Percentiles rank a stretch among this genome's conserved stretches.
These are phyloP conservation scores for Acronicta aceris DNA, from an alignment of 2,888 invertebrate species.

Conservation along the genomic window DNA sequence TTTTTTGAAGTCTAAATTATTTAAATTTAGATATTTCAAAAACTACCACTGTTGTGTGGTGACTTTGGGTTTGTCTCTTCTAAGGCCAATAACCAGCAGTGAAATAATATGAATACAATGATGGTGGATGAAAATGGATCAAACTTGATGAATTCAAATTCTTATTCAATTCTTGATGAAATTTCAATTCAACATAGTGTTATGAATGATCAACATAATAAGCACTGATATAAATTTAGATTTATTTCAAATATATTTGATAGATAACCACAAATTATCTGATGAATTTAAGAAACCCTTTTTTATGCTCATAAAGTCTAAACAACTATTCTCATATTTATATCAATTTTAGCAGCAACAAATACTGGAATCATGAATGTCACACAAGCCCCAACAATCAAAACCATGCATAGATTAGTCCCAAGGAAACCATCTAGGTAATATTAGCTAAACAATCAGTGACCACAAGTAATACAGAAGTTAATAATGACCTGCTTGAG, in stretches of 20 bases:
- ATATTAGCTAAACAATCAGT: constrained; percentile 56
- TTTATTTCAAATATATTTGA: constrained; percentile 5
- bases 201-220: constrained; percentile 30
- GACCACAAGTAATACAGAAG: constrained; percentile 60
- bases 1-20: neutral
- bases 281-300: constrained; percentile 5
- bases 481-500: constrained; percentile 85
- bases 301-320: too few species aligned
- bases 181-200: constrained; percentile 11
- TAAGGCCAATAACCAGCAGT: neutral
- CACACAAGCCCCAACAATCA: constrained; percentile 43
- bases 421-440: constrained; percentile 43
- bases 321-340: neutral
- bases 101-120: constrained; percentile 6
- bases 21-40: neutral
- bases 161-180: too few species aligned
- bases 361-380: neutral
- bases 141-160: constrained; percentile 74
- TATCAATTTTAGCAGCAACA: constrained; percentile 2
- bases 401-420: constrained; percentile 64
- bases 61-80: neutral
- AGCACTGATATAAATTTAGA: constrained; percentile 28
- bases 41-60: constrained; percentile 6
- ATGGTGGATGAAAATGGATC: constrained; percentile 64
- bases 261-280: constrained; percentile 10